A percentile compares a stretch with the other conserved stretches of the same genome.
These are phyloP conservation scores for Callionymus lyra DNA, from an alignment of 2,113 vertebrate genomes.

Conservation along the genomic window DNA sequence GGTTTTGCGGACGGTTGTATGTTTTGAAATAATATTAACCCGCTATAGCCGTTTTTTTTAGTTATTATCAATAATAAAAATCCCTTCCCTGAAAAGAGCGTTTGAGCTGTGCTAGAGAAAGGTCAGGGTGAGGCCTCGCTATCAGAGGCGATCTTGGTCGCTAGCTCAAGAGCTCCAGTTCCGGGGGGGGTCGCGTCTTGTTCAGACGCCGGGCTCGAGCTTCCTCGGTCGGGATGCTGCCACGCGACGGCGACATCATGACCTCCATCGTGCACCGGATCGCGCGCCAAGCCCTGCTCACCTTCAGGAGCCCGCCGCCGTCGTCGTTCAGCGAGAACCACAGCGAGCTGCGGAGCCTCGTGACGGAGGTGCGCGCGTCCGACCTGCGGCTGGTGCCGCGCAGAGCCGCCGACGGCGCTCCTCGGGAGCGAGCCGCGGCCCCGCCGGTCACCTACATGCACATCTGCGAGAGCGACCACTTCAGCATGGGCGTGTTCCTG, in stretches of 20 bases:
- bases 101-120: accelerated
- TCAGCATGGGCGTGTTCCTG: conserved; percentile 92
- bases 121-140: neutral
- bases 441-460: conserved; percentile 92
- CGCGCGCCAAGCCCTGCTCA: conserved; percentile 78
- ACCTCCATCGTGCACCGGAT: conserved; percentile 81
- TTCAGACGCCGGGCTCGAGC: neutral
- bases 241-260: conserved; percentile 78
- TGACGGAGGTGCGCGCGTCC: conserved; percentile 77
- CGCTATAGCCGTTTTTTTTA: neutral
- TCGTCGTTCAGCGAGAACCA: conserved; percentile 70
- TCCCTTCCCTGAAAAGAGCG: neutral
- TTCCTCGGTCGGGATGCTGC: conserved; percentile 58
- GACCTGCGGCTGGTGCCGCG: conserved; percentile 78
- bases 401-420: conserved; percentile 54
- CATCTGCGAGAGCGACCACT: conserved; percentile 85
- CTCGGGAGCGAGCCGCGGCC: conserved; percentile 14
- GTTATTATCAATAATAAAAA: neutral
- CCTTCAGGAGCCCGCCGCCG: conserved; percentile 67
- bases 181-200: neutral
- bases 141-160: neutral
- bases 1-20: neutral
- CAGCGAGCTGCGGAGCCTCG: conserved; percentile 66
- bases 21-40: neutral
- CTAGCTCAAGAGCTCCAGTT: conserved; percentile 4